phyloP scores from a whole-genome alignment of 1,140 invertebrate species.

The Epicauta chinensis region DNA sequence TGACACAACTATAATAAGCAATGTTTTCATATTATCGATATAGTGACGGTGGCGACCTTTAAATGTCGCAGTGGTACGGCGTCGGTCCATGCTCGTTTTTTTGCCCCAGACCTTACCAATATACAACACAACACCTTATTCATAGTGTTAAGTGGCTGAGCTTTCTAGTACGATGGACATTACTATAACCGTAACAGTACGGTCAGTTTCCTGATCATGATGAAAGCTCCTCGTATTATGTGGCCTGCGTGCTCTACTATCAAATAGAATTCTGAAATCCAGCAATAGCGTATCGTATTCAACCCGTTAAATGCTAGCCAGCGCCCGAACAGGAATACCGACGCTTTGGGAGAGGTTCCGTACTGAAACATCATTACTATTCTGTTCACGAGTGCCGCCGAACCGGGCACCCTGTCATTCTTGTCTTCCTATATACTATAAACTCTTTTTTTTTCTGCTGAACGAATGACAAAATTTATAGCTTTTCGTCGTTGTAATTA shows the following conservation, averaged over 20 bases:
- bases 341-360: slow-evolving; percentile 18
- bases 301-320: slow-evolving; percentile 25
- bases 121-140: slow-evolving; percentile 15
- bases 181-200: too few relatives aligned
- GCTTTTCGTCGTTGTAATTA: slow-evolving; percentile 29
- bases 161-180: background rate
- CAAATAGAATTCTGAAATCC: slow-evolving; percentile 28
- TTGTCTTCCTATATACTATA: slow-evolving; percentile 38
- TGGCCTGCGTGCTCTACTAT: slow-evolving; percentile 22
- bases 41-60: slow-evolving; percentile 15
- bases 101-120: slow-evolving; percentile 8
- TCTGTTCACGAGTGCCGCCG: slow-evolving; percentile 32
- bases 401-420: slow-evolving; percentile 36
- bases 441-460: slow-evolving; percentile 27
- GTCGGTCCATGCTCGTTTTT: slow-evolving; percentile 5
- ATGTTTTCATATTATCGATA: slow-evolving; percentile 15
- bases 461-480: slow-evolving; percentile 35
- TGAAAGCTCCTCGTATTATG: slow-evolving; percentile 26
- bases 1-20: slow-evolving; percentile 16
- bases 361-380: slow-evolving; percentile 34
- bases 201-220: slow-evolving; percentile 18
- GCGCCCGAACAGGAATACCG: slow-evolving; percentile 20
- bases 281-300: slow-evolving; percentile 25
- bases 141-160: slow-evolving; percentile 15
- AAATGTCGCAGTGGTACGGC: slow-evolving; percentile 18